A percentile compares a stretch with the other conserved stretches of the same genome.
phyloP scores from a whole-genome alignment of 2,888 invertebrate species.

The Sepiola atlantica region DNA sequence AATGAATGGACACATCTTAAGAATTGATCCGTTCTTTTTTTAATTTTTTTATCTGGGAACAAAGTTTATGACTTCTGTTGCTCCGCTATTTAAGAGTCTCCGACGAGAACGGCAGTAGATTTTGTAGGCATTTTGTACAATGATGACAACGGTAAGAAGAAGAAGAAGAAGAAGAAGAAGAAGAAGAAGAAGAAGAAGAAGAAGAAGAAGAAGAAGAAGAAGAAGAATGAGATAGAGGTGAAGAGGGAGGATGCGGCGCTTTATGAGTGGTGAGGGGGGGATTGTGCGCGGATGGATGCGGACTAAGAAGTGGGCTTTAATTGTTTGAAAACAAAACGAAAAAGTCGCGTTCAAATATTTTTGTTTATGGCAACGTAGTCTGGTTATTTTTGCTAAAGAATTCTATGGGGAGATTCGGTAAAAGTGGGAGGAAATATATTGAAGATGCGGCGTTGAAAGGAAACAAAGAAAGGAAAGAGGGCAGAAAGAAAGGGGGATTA shows the following conservation, averaged over 20 bases:
- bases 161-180: background rate
- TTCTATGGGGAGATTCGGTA: background rate
- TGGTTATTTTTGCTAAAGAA: background rate
- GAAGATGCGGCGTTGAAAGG: background rate
- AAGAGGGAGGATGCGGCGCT: background rate
- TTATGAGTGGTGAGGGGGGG: too few species aligned
- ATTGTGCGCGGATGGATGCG: background rate
- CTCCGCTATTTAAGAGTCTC: constrained; percentile 9
- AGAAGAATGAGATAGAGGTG: too few species aligned
- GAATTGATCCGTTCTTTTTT: background rate
- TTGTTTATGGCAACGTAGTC: constrained; percentile 8
- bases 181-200: background rate
- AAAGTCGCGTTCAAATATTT: constrained; percentile 9
- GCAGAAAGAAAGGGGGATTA: background rate
- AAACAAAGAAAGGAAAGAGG: background rate
- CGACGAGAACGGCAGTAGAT: background rate
- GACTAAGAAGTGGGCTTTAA: constrained; percentile 8
- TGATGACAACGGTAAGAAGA: constrained; percentile 5
- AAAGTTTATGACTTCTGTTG: background rate
- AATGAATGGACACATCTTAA: too few species aligned
- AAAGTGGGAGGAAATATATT: constrained; percentile 10
- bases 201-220: background rate
- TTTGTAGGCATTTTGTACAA: background rate
- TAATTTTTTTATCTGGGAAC: background rate
- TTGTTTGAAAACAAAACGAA: background rate